These are phyloP conservation scores for Eptatretus burgeri DNA, from an alignment of 2,113 vertebrate species.

Conservation along the genomic window DNA sequence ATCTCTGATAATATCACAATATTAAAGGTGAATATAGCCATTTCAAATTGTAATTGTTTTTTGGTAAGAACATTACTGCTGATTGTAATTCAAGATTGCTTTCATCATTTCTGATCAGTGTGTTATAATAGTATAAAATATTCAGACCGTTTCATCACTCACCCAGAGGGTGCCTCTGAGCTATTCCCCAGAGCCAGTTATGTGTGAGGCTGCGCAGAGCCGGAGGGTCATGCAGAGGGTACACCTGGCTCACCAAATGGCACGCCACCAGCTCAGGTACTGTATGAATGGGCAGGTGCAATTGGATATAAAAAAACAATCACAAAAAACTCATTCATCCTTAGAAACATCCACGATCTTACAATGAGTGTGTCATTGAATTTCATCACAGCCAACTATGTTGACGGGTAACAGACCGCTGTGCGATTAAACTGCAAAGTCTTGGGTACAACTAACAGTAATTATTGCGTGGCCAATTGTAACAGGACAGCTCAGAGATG, in stretches of 20 bases:
- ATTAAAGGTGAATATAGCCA: too few species aligned
- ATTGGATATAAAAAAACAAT: neutral
- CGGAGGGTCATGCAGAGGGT: slow-evolving; percentile 69
- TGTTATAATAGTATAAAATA: neutral
- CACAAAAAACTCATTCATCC: too few species aligned
- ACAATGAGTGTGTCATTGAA: too few species aligned
- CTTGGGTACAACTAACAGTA: too few species aligned
- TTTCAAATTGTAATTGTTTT: neutral
- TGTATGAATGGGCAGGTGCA: slow-evolving; percentile 13
- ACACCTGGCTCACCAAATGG: slow-evolving; percentile 70
- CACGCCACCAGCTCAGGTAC: slow-evolving; percentile 58
- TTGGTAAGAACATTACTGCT: neutral
- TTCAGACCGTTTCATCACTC: neutral
- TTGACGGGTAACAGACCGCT: too few species aligned
- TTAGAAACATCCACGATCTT: too few species aligned
- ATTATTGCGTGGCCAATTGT: too few species aligned
- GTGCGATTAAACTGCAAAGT: too few species aligned
- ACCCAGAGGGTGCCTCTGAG: slow-evolving; percentile 75
- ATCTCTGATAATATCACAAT: neutral
- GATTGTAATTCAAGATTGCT: neutral
- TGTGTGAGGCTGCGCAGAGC: slow-evolving; percentile 78
- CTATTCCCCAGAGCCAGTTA: slow-evolving; percentile 83
- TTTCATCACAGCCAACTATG: too few species aligned
- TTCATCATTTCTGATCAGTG: neutral
- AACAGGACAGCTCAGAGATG: too few species aligned